Evolutionary conservation across 2,113 vertebrate genomes (phyloP).

Genomic region (Apus apus): DNA sequence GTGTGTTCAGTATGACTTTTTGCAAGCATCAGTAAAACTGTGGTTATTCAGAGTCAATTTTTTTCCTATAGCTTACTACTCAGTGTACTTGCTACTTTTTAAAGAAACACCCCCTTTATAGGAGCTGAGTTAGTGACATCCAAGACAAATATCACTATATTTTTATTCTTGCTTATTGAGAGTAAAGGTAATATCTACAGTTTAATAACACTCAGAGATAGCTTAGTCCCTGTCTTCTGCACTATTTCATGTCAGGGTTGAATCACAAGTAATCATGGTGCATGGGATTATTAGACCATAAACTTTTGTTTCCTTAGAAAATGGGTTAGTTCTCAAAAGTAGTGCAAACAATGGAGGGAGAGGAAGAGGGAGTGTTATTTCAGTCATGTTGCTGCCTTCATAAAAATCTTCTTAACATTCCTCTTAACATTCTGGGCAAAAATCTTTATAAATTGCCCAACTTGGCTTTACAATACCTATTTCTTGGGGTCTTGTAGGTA

Average conservation of each 20-base stretch:
- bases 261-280: not conserved
- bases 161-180: not conserved
- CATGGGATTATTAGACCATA: not conserved
- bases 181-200: not conserved
- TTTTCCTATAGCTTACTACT: not conserved
- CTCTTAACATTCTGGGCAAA: not conserved
- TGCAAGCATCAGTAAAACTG: not conserved
- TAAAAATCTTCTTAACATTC: not conserved
- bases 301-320: not conserved
- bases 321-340: not conserved
- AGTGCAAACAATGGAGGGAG: not conserved
- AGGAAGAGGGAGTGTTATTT: not conserved
- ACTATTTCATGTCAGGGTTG: not conserved
- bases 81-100: not conserved
- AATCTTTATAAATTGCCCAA: not conserved
- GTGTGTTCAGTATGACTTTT: not conserved
- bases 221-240: not conserved
- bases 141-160: not conserved
- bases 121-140: not conserved
- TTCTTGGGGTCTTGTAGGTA: not conserved
- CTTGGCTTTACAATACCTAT: not conserved
- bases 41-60: rapidly evolving
- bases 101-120: not conserved
- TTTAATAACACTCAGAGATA: not conserved
- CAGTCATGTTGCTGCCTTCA: not conserved